Evolutionary conservation across 2,113 vertebrate species (phyloP).

Genomic region (Caranx ignobilis): DNA sequence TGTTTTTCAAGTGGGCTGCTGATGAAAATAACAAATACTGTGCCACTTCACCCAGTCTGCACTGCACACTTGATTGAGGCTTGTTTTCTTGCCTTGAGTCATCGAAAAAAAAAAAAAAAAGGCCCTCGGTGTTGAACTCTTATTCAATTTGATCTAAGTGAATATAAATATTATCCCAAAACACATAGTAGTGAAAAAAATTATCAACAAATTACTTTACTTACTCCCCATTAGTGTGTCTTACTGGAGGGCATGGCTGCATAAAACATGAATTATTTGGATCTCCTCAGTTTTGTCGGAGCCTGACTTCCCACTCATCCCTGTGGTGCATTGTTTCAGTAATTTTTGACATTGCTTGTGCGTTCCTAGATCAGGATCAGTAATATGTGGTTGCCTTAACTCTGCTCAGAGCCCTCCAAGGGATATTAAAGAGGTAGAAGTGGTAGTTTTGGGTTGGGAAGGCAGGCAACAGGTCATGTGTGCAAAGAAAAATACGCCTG

Average conservation of each 20-base stretch:
- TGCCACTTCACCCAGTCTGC: neutral
- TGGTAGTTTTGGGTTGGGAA: constrained; percentile 9
- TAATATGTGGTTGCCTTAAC: constrained; percentile 48
- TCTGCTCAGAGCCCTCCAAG: constrained; percentile 32
- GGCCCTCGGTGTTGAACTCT: neutral
- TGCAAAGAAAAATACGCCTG: constrained; percentile 30
- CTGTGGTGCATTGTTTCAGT: constrained; percentile 25
- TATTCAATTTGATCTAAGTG: constrained; percentile 17
- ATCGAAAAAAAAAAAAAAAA: constrained; percentile 17
- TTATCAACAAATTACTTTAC: constrained; percentile 37
- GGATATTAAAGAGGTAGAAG: constrained; percentile 19
- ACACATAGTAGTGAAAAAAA: constrained; percentile 25
- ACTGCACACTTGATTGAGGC: constrained; percentile 2
- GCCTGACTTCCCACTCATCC: constrained; percentile 39
- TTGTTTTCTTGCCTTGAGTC: constrained; percentile 9
- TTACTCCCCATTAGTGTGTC: constrained; percentile 18
- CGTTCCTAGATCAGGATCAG: constrained; percentile 44
- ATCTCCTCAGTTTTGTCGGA: constrained; percentile 28
- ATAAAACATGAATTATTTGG: constrained; percentile 37
- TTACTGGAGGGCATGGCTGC: constrained; percentile 29
- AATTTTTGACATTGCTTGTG: constrained; percentile 31
- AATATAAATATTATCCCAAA: constrained; percentile 33
- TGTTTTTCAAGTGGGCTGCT: neutral
- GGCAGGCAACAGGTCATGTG: constrained; percentile 14
- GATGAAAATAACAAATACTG: neutral